Evolutionary conservation across 2,113 vertebrate genomes (phyloP), one percentile per base, ranked within the genome.

Genomic region (Charina bottae): DNA sequence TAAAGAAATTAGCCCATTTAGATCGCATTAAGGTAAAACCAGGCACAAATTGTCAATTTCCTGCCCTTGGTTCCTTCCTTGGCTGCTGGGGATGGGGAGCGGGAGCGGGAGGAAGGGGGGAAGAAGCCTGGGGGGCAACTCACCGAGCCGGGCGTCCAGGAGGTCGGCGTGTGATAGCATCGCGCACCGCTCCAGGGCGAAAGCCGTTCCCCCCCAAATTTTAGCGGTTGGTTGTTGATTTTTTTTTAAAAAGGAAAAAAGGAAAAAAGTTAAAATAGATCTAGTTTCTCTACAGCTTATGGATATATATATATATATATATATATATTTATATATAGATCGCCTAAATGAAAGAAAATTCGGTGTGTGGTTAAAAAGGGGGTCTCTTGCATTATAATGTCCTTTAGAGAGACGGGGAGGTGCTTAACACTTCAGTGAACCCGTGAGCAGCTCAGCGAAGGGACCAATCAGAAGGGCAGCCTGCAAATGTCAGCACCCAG

Each of bases 151-250:
- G 98, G 99, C 98, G 98, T 99, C 99, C 98, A 99, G 98, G 98
- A 99, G 98, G 98, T 99, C 99, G 98, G 99, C 98, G 95, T 99
- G 99, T 98, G 99, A 99, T 95, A 99, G 98, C 99, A 99, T 99
- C 92, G 98, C 98, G 98, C 98, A 99, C 98, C 98, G 98, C 98
- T 99, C 98, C 98, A 99, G 98, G 98, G 98, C 95, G 98, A 99
- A 98, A 98, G 96, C 96, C 96, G 98, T 96, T 97, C 97, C 98
- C 97, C 98, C 97, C 98, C 98, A 98, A 99, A 98, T 97, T 98
- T 98, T 99, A 98, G 97, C 97, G 98, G 98, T 98, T 98, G 94
- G 98, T 98, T 98, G 83, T 62, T 28, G 58, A 6, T 12, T 28
- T 84, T 60, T 92, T 89, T 85, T 62, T 19, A 12, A 6, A n/a